A percentile compares a stretch with the other conserved stretches of the same genome.
Evolutionary conservation across 1,140 invertebrate genomes (phyloP).

Genomic region (Cotesia chilonis): DNA sequence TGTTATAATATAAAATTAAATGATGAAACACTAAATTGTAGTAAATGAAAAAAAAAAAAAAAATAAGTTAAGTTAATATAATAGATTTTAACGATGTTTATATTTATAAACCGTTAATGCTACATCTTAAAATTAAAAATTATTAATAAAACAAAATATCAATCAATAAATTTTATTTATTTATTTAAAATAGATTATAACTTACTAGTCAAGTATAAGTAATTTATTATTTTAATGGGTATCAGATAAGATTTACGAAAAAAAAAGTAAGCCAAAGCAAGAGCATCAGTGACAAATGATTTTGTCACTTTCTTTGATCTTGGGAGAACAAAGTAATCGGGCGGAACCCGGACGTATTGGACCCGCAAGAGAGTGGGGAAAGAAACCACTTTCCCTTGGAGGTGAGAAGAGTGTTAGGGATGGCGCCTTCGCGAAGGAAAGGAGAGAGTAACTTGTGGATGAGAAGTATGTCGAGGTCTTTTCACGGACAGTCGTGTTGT

Average conservation of each 20-base stretch:
- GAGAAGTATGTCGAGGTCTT: conserved; percentile 67
- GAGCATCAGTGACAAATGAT: conserved; percentile 1
- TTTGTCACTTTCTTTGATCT: background rate
- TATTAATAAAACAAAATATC: too few relatives aligned
- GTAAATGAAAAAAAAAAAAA: too few relatives aligned
- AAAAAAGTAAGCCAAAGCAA: background rate
- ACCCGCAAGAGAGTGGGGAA: conserved; percentile 41
- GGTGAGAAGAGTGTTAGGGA: conserved; percentile 49
- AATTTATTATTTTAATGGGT: background rate
- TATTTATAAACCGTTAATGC: too few relatives aligned
- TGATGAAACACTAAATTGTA: too few relatives aligned
- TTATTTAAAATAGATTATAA: too few relatives aligned
- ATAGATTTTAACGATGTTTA: too few relatives aligned
- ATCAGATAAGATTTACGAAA: background rate
- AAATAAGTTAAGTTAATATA: too few relatives aligned
- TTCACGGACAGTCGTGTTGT: conserved; percentile 62
- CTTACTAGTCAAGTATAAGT: too few relatives aligned
- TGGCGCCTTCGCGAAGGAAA: conserved; percentile 55
- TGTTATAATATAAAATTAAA: too few relatives aligned
- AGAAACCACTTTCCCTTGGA: conserved; percentile 63
- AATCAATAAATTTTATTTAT: too few relatives aligned
- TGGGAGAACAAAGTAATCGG: background rate
- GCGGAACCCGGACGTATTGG: conserved; percentile 28
- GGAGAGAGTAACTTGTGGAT: conserved; percentile 48
- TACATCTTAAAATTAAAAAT: too few relatives aligned